phyloP scores from a whole-genome alignment of 2,113 vertebrate species.

The Prunella himalayana region DNA sequence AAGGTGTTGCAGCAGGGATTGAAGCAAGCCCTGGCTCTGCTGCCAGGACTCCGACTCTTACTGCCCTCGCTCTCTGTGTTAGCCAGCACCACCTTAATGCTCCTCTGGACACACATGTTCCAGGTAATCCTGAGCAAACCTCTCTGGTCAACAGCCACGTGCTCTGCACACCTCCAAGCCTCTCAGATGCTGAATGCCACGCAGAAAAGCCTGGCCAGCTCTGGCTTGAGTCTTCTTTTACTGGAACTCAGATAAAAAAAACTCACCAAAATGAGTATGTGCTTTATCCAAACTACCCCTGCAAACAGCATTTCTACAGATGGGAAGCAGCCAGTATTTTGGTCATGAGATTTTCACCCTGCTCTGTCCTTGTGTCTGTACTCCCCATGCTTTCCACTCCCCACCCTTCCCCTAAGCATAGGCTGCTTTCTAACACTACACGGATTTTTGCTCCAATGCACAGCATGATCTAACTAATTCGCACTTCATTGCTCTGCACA shows the following conservation, averaged over 20 bases:
- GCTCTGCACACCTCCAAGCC: neutral
- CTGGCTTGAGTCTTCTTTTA: neutral
- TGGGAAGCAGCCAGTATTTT: neutral
- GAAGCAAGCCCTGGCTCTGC: neutral
- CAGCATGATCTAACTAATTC: conserved; percentile 24
- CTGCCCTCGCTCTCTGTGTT: neutral
- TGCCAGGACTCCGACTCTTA: neutral
- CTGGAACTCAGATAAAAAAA: neutral
- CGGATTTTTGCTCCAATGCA: conserved; percentile 12
- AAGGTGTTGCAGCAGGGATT: neutral
- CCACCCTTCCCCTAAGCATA: neutral
- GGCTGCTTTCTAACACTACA: neutral
- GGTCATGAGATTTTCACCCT: neutral
- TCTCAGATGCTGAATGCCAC: neutral
- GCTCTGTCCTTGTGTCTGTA: neutral
- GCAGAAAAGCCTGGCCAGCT: neutral
- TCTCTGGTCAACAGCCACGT: neutral
- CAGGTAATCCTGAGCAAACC: neutral
- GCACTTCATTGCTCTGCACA: conserved; percentile 35
- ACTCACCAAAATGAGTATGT: neutral
- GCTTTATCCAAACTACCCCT: neutral
- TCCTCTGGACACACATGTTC: neutral
- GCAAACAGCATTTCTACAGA: neutral
- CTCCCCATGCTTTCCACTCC: neutral
- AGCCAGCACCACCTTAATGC: neutral